Percentiles rank a stretch among this genome's conserved stretches.
phyloP scores from a whole-genome alignment of 2,113 vertebrate genomes.

The Xenopus laevis region DNA sequence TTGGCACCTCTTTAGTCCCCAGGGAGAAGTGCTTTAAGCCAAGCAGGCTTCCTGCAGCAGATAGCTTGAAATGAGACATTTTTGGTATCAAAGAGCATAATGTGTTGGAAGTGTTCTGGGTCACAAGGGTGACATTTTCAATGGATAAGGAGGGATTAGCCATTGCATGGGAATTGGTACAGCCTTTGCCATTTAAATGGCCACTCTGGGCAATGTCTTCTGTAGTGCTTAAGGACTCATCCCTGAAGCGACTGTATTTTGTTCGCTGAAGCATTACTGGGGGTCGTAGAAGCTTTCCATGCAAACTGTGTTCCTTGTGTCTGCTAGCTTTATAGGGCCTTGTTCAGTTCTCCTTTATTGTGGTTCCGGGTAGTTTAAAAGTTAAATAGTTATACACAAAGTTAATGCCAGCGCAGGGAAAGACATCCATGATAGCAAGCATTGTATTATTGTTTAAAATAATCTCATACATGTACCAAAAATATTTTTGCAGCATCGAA shows the following conservation, averaged over 20 bases:
- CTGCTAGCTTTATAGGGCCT: constrained; percentile 49
- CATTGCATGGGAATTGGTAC: constrained; percentile 58
- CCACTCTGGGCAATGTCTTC: constrained; percentile 70
- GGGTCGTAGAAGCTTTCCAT: constrained; percentile 67
- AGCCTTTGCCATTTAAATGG: constrained; percentile 60
- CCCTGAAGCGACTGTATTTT: constrained; percentile 89
- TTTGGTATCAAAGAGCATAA: constrained; percentile 79
- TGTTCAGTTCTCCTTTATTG: not conserved
- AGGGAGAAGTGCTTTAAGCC: constrained; percentile 71
- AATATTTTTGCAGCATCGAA: too few relatives aligned
- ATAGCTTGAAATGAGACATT: constrained; percentile 75
- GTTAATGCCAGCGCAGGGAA: too few relatives aligned
- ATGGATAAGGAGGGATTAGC: constrained; percentile 53
- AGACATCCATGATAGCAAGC: too few relatives aligned
- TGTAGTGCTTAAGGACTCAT: constrained; percentile 78
- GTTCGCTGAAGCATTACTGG: constrained; percentile 88
- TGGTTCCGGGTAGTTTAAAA: not conserved
- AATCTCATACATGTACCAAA: too few relatives aligned
- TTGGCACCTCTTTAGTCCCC: constrained; percentile 62
- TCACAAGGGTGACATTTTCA: constrained; percentile 58
- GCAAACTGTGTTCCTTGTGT: constrained; percentile 64
- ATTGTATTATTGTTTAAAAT: too few relatives aligned
- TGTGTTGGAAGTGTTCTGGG: constrained; percentile 66
- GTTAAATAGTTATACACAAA: not conserved
- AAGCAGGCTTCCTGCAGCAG: constrained; percentile 66